Base-by-base conservation (phyloP, 2,113 vertebrate genomes). In the Rousettus leschenaultii region DNA sequence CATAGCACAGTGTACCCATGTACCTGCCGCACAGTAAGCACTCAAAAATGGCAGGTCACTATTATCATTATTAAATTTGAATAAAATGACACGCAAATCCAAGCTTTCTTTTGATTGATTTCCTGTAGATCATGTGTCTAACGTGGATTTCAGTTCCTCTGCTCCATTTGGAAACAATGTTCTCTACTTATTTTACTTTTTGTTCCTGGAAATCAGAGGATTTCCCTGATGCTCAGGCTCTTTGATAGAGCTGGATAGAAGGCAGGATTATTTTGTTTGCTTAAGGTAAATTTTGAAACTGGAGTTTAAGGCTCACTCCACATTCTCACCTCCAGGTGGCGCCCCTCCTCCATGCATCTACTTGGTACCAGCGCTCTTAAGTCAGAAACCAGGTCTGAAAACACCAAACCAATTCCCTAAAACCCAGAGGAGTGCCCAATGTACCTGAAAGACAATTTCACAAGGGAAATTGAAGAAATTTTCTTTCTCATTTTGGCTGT, bases 321-420 rank as follows among this genome's bases (percentile, higher is more conserved):
- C 43, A 19, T 10, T 79, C 33, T 68, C 6, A 48, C 92, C 94
- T 38, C 70, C 30, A 97, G 90, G 48, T 84, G 97, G 96, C 40
- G 74, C 84, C 63, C 35, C 19, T 89, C 57, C 45, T 53, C 84
- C 33, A 40, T 15, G 33, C 15, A n/a, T 78, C 14, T 11, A 7
- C 33, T 9, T 4, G 2, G 13, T 5, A 5, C n/a, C 14, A 26
- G 48, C 28, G 3, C 35, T 74, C 71, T 45, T 3, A 55, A 8
- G 53, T 0, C 40, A 33, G 61, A 86, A 61, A 74, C 22, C 71
- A 40, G 11, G 19, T 10, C 16, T 2, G n/a, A 35, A 89, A 82
- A n/a, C 59, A 24, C 38, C 35, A 68, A 66, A 63, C 1, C 40
- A 28, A 89, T 89, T 35, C 74, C 26, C 85, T 16, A 33, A 63